A percentile compares a stretch with the other conserved stretches of the same genome.
phyloP scores from a whole-genome alignment of 2,113 vertebrate species.

The Columbina picui region DNA sequence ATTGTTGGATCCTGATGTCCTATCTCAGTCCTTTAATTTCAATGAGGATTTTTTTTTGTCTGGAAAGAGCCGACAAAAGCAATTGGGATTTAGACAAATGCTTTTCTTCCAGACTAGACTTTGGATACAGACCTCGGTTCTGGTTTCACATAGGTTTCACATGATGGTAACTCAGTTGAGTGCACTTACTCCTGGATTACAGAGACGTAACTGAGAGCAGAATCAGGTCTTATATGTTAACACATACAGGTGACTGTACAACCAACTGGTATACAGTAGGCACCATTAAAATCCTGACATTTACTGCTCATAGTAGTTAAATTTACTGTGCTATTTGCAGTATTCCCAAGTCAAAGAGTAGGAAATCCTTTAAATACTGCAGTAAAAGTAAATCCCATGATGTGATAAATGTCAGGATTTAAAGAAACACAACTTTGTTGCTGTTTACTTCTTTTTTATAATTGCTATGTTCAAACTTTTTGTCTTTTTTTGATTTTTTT shows the following conservation, averaged over 20 bases:
- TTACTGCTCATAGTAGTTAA: conserved; percentile 60
- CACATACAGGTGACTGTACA: conserved; percentile 13
- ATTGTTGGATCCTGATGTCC: not conserved
- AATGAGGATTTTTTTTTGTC: not conserved
- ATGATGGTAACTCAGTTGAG: not conserved
- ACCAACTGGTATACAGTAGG: conserved; percentile 51
- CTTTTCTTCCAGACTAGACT: not conserved
- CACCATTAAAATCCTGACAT: conserved; percentile 68
- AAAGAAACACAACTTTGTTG: conserved; percentile 14
- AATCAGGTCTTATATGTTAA: conserved; percentile 6
- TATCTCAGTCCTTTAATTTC: not conserved
- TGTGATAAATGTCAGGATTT: conserved; percentile 68
- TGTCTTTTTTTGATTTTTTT: not conserved
- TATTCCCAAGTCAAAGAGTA: conserved; percentile 58
- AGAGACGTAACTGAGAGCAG: not conserved
- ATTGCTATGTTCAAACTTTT: not conserved
- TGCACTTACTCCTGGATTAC: not conserved
- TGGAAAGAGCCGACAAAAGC: not conserved
- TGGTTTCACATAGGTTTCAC: not conserved
- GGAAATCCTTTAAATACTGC: conserved; percentile 68
- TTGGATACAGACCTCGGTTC: not conserved
- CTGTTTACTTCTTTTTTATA: conserved; percentile 19
- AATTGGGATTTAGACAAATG: not conserved
- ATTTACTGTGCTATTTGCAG: conserved; percentile 67
- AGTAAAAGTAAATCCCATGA: conserved; percentile 66